Evolutionary conservation across 35 echinoderm and acorn worm genomes (phyloP).

Genomic region (Hemicentrotus pulcherrimus): DNA sequence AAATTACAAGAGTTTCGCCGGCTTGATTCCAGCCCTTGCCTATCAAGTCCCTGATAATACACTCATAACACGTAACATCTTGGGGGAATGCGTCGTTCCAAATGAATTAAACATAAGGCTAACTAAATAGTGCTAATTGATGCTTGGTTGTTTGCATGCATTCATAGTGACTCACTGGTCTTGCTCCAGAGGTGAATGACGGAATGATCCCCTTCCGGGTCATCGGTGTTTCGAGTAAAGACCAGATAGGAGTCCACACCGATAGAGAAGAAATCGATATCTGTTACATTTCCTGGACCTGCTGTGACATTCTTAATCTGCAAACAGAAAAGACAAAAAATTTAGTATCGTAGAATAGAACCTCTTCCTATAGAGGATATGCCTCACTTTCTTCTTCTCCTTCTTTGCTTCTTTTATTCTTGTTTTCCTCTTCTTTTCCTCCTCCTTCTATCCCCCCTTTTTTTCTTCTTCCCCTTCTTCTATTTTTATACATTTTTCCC

Average conservation of each 20-base stretch:
- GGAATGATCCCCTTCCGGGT: not conserved
- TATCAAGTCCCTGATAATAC: too few relatives aligned
- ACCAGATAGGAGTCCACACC: conserved; percentile 32
- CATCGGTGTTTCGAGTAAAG: not conserved
- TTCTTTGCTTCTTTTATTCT: not conserved
- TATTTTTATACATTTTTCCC: too few relatives aligned
- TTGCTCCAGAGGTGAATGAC: conserved; percentile 23
- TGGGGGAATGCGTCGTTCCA: too few relatives aligned
- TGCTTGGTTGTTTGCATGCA: too few relatives aligned
- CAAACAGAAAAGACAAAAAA: not conserved
- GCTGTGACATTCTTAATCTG: not conserved
- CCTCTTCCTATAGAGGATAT: not conserved
- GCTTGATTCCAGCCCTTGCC: too few relatives aligned
- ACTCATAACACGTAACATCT: too few relatives aligned
- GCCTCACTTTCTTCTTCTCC: too few relatives aligned
- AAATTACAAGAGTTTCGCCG: too few relatives aligned
- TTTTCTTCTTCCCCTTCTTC: too few relatives aligned
- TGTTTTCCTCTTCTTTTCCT: too few relatives aligned
- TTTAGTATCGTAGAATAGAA: not conserved
- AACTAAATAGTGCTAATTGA: too few relatives aligned
- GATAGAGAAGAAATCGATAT: not conserved
- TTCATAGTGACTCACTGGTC: not conserved
- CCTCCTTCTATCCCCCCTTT: not conserved
- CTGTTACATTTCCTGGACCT: not conserved
- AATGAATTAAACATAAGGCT: too few relatives aligned